phyloP scores from a whole-genome alignment of 2,797 vertebrate species.

The Austrolebias charrua region DNA sequence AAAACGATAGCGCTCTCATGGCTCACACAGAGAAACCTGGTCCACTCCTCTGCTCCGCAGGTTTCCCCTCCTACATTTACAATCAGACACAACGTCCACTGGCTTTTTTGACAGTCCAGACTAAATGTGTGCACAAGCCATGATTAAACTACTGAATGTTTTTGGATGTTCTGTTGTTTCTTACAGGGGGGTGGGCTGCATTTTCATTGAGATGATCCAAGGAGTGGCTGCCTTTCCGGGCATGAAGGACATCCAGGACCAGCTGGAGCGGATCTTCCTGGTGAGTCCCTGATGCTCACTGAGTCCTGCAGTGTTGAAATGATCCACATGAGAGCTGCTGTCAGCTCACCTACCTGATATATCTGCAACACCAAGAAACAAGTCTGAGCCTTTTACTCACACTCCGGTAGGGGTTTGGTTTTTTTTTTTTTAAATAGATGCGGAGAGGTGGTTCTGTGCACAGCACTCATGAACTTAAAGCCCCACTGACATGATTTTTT shows the following conservation, averaged over 20 bases:
- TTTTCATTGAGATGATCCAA: conserved; percentile 98
- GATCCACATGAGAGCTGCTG: neutral
- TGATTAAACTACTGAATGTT: neutral
- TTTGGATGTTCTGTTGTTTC: conserved; percentile 6
- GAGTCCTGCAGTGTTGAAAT: neutral
- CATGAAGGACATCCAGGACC: conserved; percentile 98
- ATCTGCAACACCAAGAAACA: neutral
- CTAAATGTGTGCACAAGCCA: neutral
- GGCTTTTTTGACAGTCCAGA: neutral
- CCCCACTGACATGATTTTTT: too few species aligned
- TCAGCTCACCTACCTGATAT: neutral
- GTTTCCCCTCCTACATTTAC: neutral
- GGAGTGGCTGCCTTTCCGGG: conserved; percentile 96
- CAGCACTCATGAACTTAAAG: too few species aligned
- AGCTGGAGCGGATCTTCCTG: conserved; percentile 97
- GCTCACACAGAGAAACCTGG: conserved; percentile 8
- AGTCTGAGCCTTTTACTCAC: neutral
- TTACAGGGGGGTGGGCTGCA: conserved; percentile 94
- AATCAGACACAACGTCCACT: neutral
- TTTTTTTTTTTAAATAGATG: too few species aligned
- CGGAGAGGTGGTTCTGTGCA: too few species aligned
- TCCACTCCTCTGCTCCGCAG: neutral
- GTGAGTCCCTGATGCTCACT: conserved; percentile 74
- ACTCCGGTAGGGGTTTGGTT: too few species aligned
- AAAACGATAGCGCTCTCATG: conserved; percentile 39